Base-by-base conservation (phyloP, 1,140 invertebrate species). In the Galendromus occidentalis region DNA sequence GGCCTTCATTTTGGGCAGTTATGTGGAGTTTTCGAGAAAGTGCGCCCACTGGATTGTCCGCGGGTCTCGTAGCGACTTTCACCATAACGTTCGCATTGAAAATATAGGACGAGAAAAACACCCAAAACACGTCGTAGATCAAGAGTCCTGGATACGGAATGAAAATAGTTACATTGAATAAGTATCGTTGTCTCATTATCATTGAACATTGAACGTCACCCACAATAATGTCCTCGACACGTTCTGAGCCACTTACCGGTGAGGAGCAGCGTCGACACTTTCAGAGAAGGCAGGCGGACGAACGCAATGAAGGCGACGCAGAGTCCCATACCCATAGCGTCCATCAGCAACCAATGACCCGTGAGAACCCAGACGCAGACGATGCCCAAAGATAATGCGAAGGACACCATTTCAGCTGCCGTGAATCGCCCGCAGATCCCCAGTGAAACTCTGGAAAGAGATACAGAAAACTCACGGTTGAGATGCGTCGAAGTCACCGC, bases 81-180 rank as follows among this genome's bases (percentile, higher is more conserved):
- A 97, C 91, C 93, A 97, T 97, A 65, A 97, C 91, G 74, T 97
- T 97, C 72, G 92, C 90, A 78, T 89, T 96, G 80, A 96, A 97
- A 73, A 97, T 92, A 74, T 95, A 96, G 0, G 91, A 93, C 5
- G 91, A 95, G 79, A 96, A 96, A 77, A 97, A 96, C 25, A 96
- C 78, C 92, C 92, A 96, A 78, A 97, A 95, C 33, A 96, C 91
- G 78, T 97, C 92, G 75, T 97, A 97, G 51, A 97, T 86, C 45
- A 96, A 83, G 69, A 96, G 81, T 33, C 91, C 51, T 59, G 51
- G 9, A 59, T 25, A 9, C n/a, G 14, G 22, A 25, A 17, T 20
- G 20, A 59, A 29, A 39, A 39, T 4, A 39, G 9, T 39, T n/a
- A n/a, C n/a, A n/a, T n/a, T n/a, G n/a, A n/a, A n/a, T n/a, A n/a